phyloP scores from a whole-genome alignment of 2,113 vertebrate genomes.

The Bujurquina vittata region DNA sequence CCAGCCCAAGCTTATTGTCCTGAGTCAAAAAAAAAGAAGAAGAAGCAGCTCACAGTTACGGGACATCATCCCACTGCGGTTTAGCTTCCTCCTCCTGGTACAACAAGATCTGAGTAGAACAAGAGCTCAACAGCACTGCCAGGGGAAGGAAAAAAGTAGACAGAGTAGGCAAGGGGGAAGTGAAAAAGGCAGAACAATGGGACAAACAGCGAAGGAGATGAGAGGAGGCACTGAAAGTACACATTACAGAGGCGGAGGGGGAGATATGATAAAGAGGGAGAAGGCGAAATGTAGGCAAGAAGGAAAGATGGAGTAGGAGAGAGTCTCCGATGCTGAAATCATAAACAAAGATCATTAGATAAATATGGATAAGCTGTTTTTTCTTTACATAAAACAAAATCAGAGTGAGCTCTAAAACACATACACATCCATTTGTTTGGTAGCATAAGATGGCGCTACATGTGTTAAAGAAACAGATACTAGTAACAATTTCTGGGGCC shows the following conservation, averaged over 20 bases:
- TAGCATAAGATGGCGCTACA: slow-evolving; percentile 10
- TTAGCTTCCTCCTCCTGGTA: slow-evolving; percentile 24
- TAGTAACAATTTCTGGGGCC: background rate
- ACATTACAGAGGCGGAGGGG: slow-evolving; percentile 12
- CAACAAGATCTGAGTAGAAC: slow-evolving; percentile 13
- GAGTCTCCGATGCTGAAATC: slow-evolving; percentile 10
- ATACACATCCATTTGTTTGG: slow-evolving; percentile 1
- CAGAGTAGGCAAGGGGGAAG: slow-evolving; percentile 1
- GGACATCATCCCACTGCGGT: background rate
- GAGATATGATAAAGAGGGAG: slow-evolving; percentile 29
- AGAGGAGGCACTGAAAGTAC: slow-evolving; percentile 20
- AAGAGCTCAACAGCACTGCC: slow-evolving; percentile 15
- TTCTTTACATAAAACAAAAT: slow-evolving; percentile 23
- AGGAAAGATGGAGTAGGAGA: background rate
- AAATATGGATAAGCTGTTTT: slow-evolving; percentile 11
- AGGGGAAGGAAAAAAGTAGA: slow-evolving; percentile 19
- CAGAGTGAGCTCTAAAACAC: background rate
- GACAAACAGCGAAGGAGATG: slow-evolving; percentile 3
- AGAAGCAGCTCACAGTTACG: background rate
- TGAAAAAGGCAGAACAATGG: slow-evolving; percentile 15
- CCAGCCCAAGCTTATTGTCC: slow-evolving; percentile 30
- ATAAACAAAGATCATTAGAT: slow-evolving; percentile 48
- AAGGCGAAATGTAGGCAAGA: background rate
- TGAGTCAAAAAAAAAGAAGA: background rate
- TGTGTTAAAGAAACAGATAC: slow-evolving; percentile 3